phyloP scores from a whole-genome alignment of 2,888 invertebrate genomes.

The Morpho deidamia region DNA sequence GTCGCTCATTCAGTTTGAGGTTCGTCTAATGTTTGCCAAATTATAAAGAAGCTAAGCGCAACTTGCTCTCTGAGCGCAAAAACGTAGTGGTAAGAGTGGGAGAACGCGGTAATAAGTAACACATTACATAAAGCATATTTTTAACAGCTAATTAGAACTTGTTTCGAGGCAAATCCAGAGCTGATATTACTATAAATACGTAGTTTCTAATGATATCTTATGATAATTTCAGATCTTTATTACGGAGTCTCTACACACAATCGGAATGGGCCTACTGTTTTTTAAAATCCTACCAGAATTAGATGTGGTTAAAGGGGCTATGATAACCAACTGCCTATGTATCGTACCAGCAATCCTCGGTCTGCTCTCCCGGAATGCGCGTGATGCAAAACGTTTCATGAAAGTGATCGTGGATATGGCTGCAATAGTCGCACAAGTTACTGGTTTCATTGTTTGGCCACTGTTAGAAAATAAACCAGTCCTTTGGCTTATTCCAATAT shows the following conservation, averaged over 20 bases:
- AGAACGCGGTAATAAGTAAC: too few relatives aligned
- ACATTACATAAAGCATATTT: too few relatives aligned
- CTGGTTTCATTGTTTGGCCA: conserved; percentile 96
- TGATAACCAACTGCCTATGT: conserved; percentile 97
- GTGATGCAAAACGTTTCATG: conserved; percentile 87
- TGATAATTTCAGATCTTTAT: conserved; percentile 80
- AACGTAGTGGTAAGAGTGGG: too few relatives aligned
- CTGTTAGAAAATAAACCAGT: conserved; percentile 85
- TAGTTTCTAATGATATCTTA: not conserved
- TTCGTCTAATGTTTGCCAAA: too few relatives aligned
- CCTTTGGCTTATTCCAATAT: conserved; percentile 91
- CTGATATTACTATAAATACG: too few relatives aligned
- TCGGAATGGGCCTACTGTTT: conserved; percentile 91
- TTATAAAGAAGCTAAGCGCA: too few relatives aligned
- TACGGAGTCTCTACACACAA: conserved; percentile 92
- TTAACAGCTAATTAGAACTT: too few relatives aligned
- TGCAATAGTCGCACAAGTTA: conserved; percentile 92
- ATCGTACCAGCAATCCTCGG: conserved; percentile 90
- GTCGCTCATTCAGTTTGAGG: too few relatives aligned
- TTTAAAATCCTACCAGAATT: conserved; percentile 94
- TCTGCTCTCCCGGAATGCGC: conserved; percentile 88
- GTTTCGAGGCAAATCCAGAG: too few relatives aligned
- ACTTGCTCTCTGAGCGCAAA: too few relatives aligned
- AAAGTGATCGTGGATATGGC: conserved; percentile 90
- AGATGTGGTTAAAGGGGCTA: conserved; percentile 96